A percentile compares a stretch with the other conserved stretches of the same genome.
phyloP scores from a whole-genome alignment of 2,113 vertebrate genomes.

The Mormyrus iriodes region DNA sequence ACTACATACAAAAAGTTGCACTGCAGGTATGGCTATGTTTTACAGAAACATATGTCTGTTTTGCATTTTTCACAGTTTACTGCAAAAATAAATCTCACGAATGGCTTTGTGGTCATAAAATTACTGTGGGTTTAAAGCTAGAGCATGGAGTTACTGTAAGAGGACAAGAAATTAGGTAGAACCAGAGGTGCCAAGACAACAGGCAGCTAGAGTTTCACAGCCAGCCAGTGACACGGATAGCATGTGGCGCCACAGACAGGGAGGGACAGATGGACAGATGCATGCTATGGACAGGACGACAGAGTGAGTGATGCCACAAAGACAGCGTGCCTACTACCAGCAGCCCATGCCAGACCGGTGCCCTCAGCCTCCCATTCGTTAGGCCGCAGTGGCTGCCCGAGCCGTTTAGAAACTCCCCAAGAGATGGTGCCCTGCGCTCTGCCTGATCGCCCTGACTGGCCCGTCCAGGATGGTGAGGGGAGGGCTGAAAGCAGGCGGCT shows the following conservation, averaged over 20 bases:
- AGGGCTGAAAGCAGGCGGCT: not conserved
- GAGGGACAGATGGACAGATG: constrained; percentile 8
- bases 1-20: not conserved
- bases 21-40: not conserved
- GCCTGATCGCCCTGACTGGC: not conserved
- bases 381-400: not conserved
- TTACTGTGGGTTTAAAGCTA: not conserved
- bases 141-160: not conserved
- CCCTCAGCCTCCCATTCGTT: not conserved
- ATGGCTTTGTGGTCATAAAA: not conserved
- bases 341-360: constrained; percentile 23
- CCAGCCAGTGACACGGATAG: not conserved
- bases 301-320: not conserved
- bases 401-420: not conserved
- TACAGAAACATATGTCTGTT: not conserved
- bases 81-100: not conserved
- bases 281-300: constrained; percentile 28
- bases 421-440: not conserved
- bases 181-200: constrained; percentile 2
- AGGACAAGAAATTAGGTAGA: not conserved
- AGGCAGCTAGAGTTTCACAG: not conserved
- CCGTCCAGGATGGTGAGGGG: not conserved
- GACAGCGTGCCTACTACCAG: constrained; percentile 32
- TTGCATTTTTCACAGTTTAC: not conserved
- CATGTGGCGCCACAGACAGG: not conserved